A percentile compares a stretch with the other conserved stretches of the same genome.
Evolutionary conservation across 2,797 vertebrate genomes (phyloP).

Genomic region (Syngnathus acus): DNA sequence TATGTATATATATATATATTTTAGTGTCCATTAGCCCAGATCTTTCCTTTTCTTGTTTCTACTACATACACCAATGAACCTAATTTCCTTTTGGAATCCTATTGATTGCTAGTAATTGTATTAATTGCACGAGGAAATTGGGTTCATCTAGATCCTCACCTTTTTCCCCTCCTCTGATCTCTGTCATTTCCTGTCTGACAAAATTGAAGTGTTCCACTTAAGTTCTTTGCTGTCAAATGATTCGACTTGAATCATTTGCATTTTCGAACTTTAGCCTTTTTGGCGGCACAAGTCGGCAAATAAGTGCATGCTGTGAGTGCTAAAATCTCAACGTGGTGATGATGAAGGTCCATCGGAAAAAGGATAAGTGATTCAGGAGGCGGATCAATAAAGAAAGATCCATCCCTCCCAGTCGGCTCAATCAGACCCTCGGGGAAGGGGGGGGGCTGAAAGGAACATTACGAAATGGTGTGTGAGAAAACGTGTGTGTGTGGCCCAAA

Average conservation of each 20-base stretch:
- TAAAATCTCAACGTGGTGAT: slow-evolving; percentile 58
- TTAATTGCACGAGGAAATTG: slow-evolving; percentile 40
- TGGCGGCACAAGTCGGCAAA: slow-evolving; percentile 39
- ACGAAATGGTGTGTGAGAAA: slow-evolving; percentile 37
- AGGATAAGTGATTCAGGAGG: slow-evolving; percentile 72
- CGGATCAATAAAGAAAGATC: slow-evolving; percentile 66
- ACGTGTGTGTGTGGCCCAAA: slow-evolving; percentile 2
- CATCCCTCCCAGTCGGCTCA: slow-evolving; percentile 65
- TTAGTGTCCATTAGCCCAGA: not conserved
- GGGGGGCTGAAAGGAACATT: slow-evolving; percentile 56
- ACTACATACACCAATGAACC: slow-evolving; percentile 26
- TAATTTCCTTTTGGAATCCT: slow-evolving; percentile 28
- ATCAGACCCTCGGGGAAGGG: slow-evolving; percentile 52
- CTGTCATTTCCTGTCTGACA: slow-evolving; percentile 1
- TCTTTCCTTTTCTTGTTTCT: not conserved
- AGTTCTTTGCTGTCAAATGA: slow-evolving; percentile 12
- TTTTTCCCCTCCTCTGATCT: slow-evolving; percentile 27
- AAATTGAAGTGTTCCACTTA: not conserved
- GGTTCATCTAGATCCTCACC: slow-evolving; percentile 25
- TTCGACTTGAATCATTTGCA: slow-evolving; percentile 26
- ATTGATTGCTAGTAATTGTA: slow-evolving; percentile 35
- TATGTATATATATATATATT: not conserved
- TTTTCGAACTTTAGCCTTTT: slow-evolving; percentile 19
- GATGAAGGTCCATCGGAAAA: slow-evolving; percentile 67
- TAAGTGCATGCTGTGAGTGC: slow-evolving; percentile 48